These are phyloP conservation scores for Hylomyscus alleni DNA, from an alignment of 2,797 vertebrate genomes.

Conservation along the genomic window DNA sequence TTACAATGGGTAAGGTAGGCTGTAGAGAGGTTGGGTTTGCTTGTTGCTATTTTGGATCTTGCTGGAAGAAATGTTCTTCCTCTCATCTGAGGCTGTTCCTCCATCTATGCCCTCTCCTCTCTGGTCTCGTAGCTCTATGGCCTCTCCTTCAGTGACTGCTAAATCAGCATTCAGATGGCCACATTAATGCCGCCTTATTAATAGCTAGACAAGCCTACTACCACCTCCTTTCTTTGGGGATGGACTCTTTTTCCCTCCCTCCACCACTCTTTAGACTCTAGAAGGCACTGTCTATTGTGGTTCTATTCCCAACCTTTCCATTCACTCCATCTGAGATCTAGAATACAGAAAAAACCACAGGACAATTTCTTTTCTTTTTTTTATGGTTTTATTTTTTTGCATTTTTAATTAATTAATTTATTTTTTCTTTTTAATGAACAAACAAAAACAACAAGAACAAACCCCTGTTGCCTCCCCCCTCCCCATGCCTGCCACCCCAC, in stretches of 20 bases:
- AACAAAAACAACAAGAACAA: too few relatives aligned
- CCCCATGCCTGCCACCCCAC: too few relatives aligned
- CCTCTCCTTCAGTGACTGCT: background rate
- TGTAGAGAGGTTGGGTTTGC: background rate
- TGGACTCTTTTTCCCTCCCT: background rate
- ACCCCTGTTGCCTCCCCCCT: too few relatives aligned
- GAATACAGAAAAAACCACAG: too few relatives aligned
- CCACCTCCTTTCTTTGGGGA: background rate
- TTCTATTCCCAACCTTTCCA: background rate
- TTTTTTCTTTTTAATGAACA: too few relatives aligned
- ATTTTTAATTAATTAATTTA: too few relatives aligned
- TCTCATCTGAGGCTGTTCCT: background rate
- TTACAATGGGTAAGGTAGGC: background rate
- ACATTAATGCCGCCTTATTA: background rate
- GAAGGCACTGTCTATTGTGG: background rate
- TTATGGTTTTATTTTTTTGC: too few relatives aligned
- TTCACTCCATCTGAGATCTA: too few relatives aligned
- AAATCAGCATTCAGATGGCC: background rate
- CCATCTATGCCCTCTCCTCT: background rate
- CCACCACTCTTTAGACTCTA: background rate
- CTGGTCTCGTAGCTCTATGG: background rate
- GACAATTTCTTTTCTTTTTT: too few relatives aligned
- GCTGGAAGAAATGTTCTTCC: background rate
- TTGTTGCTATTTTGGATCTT: background rate
- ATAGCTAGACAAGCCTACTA: background rate